Evolutionary conservation across 2,888 invertebrate species (phyloP).

Genomic region (Girardia tigrina): DNA sequence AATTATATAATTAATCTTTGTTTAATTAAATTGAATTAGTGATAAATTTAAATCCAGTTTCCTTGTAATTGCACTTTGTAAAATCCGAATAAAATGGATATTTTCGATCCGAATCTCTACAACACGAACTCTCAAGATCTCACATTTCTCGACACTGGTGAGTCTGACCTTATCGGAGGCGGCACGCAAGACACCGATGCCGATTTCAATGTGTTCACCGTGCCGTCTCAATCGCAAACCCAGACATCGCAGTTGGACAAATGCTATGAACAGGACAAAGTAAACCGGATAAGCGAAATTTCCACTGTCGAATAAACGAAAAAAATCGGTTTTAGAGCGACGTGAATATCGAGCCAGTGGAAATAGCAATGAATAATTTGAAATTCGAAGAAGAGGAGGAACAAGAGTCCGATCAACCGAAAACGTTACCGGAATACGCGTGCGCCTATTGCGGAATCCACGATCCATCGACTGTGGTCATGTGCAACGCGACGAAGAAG

Average conservation of each 20-base stretch:
- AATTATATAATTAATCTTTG: no score
- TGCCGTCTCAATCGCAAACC: not conserved
- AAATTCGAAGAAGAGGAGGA: conserved; percentile 19
- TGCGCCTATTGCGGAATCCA: conserved; percentile 77
- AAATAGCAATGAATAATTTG: not conserved
- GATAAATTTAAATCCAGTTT: not conserved
- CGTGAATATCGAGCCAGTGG: not conserved
- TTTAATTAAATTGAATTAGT: not conserved
- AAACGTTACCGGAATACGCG: conserved; percentile 12
- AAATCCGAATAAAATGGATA: not conserved
- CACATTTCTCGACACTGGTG: not conserved
- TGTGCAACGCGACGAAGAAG: conserved; percentile 93
- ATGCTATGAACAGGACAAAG: not conserved
- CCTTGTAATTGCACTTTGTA: not conserved
- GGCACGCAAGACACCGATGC: not conserved
- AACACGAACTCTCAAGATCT: not conserved
- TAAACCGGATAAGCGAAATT: not conserved
- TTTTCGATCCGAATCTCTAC: not conserved
- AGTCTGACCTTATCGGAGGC: not conserved
- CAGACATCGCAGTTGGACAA: not conserved
- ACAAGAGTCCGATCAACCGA: not conserved
- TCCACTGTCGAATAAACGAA: not conserved
- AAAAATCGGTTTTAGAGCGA: not conserved
- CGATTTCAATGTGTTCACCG: not conserved
- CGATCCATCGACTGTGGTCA: conserved; percentile 86